Conservation (phyloP, 2,113 vertebrate genomes). For the Rynchops niger region DNA sequence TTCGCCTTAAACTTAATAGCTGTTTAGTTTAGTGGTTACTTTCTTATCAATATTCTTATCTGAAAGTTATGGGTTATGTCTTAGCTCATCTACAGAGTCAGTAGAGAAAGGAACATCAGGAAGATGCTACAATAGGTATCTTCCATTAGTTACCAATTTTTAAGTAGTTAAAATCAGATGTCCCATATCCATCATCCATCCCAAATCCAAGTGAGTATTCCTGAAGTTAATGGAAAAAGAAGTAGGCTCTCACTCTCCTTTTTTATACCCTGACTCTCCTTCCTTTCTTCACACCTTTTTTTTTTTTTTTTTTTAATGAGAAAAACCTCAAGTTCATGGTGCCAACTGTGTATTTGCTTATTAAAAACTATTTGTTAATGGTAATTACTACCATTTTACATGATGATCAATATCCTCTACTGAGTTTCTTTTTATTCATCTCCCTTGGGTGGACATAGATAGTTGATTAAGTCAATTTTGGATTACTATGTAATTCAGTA, state of each 20-base stretch:
- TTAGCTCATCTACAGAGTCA: background rate
- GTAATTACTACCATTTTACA: slow-evolving; percentile 52
- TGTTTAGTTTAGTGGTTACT: background rate
- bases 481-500: background rate
- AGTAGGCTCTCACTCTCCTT: background rate
- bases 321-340: background rate
- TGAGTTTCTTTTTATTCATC: background rate
- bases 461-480: slow-evolving; percentile 48
- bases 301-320: background rate
- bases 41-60: background rate
- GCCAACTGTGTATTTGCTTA: background rate
- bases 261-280: background rate
- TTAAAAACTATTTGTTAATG: slow-evolving; percentile 53
- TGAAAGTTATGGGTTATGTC: background rate
- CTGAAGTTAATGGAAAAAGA: background rate
- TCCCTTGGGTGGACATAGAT: slow-evolving; percentile 35
- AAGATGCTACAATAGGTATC: background rate
- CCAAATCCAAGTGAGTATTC: background rate
- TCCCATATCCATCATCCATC: background rate
- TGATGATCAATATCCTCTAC: slow-evolving; percentile 25
- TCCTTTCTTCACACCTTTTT: background rate
- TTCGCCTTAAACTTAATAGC: background rate
- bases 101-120: background rate
- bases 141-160: background rate
- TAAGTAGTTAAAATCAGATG: background rate